Conservation (phyloP, 2,797 vertebrate species). For the Neomorphus geoffroyi region DNA sequence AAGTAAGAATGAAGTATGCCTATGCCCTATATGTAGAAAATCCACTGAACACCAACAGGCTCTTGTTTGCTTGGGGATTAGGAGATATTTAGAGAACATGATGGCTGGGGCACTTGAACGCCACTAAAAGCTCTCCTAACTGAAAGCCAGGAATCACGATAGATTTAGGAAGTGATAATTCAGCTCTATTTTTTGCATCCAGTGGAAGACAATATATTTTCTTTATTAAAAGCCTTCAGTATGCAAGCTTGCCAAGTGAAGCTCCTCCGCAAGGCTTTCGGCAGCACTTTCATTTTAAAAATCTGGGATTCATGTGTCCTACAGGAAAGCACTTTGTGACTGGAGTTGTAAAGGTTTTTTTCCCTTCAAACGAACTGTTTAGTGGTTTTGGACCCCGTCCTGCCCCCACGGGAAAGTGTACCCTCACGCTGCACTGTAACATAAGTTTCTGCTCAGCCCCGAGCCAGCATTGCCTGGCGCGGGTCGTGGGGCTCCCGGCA, state of each 20-base stretch:
- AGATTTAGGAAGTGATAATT: constrained; percentile 28
- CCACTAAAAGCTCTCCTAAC: constrained; percentile 17
- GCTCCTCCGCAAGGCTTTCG: constrained; percentile 10
- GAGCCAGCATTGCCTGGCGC: not conserved
- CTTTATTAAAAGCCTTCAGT: constrained; percentile 1
- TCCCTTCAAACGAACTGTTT: not conserved
- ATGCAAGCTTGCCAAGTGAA: not conserved
- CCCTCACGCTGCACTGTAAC: not conserved
- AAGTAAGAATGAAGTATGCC: not conserved
- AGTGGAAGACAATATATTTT: constrained; percentile 11
- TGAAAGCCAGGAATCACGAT: not conserved
- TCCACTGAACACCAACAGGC: constrained; percentile 25
- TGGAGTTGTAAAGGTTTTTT: not conserved
- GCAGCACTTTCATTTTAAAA: constrained; percentile 44
- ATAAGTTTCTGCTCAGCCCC: constrained; percentile 13
- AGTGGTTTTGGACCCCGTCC: not conserved
- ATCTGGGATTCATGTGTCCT: constrained; percentile 6
- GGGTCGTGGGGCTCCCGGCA: not conserved
- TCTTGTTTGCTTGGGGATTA: constrained; percentile 9
- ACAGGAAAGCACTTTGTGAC: constrained; percentile 10
- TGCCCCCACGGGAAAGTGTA: not conserved
- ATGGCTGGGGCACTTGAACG: constrained; percentile 9
- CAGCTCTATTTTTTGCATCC: constrained; percentile 29
- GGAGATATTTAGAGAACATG: constrained; percentile 38
- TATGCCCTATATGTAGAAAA: not conserved